Evolutionary conservation across 2,888 invertebrate species (phyloP).

Genomic region (Perizoma affinitatum): DNA sequence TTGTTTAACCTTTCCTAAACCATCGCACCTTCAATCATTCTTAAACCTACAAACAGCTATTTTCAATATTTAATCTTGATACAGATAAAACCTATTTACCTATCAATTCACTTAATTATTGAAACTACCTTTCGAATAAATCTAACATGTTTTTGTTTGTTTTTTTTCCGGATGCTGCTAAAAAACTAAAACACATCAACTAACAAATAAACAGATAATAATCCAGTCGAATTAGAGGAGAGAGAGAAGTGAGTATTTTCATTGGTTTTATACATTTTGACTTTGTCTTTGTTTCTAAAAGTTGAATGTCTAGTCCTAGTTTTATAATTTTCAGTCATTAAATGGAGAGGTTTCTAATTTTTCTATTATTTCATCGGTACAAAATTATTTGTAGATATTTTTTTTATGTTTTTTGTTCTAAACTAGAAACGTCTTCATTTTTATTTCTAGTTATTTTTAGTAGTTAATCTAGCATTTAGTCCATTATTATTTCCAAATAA

Average conservation of each 20-base stretch:
- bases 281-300: conserved; percentile 16
- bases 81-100: not conserved
- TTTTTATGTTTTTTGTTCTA: conserved; percentile 6
- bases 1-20: not conserved
- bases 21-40: not conserved
- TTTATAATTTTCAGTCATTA: conserved; percentile 1
- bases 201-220: conserved; percentile 86
- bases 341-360: conserved; percentile 29
- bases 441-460: not conserved
- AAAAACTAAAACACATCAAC: conserved; percentile 67
- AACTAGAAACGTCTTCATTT: conserved; percentile 6
- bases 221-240: conserved; percentile 91
- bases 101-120: not conserved
- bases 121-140: conserved; percentile 14
- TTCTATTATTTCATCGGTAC: conserved; percentile 1
- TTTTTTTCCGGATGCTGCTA: conserved; percentile 76
- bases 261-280: conserved; percentile 23
- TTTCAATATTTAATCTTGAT: not conserved
- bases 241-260: conserved; percentile 90
- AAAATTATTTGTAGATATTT: not conserved
- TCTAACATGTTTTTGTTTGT: conserved; percentile 38
- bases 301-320: conserved; percentile 29
- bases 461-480: not conserved
- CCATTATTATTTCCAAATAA: not conserved
- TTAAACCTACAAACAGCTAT: not conserved